Evolutionary conservation across 2,888 invertebrate genomes (phyloP), one percentile per base, ranked within the genome.

Genomic region (Thelaira solivaga): DNA sequence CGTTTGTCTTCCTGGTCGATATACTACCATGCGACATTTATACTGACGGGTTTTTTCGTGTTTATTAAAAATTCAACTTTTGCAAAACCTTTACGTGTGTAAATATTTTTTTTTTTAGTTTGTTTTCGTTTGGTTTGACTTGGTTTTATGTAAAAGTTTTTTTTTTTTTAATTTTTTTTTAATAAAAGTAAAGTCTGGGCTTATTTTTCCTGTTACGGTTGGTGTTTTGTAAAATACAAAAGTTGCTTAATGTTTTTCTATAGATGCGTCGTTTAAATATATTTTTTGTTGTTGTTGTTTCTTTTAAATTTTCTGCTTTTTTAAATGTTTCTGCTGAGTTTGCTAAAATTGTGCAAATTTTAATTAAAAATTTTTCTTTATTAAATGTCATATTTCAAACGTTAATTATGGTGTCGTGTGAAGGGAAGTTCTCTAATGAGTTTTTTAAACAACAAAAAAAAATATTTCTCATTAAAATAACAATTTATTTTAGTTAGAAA

Each of bases 341-440:
- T 49, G 55, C 51, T 29, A 11, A 51, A 69, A 69, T 43, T 29
- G 22, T 53, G 45, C 4, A 71, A 59, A 36, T 68, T 68, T 77
- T 77, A 73, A 4, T 73, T 73, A 73, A 68, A 77, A 57, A 71
- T 43, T 55, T 43, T 41, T 31, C n/a, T 73, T 51, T 73, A 43
- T 51, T 13, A 26, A 41, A 62, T 65, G 49, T 64, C 59, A 53
- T 36, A 61, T 53, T 53, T 47, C 6, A 53, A 36, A 49, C 47
- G 36, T 29, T 47, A 45, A 36, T 47, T 16, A 20, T 53, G 6
- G n/a, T 53, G 5, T 5, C 18, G 31, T 29, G 29, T 26, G 3
- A 8, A 8, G 29, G 34, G 45, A 45, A 24, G 34, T 45, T n/a
- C 36, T 36, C 47, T n/a, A 24, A 36, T 18, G 11, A 20, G 6